These are phyloP conservation scores for Chaetodon trifascialis DNA, from an alignment of 2,113 vertebrate species.

Conservation along the genomic window DNA sequence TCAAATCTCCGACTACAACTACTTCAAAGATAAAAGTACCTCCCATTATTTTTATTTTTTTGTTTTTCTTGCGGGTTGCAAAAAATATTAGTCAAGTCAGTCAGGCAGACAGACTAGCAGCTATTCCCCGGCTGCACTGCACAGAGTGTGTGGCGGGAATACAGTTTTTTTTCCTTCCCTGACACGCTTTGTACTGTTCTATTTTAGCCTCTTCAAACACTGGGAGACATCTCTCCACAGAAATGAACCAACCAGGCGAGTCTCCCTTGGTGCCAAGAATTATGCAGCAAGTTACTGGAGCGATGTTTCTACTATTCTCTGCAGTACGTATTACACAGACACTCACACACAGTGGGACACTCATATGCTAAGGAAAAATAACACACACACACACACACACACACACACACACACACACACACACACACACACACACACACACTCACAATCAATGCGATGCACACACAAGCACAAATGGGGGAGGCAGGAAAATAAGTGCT, in stretches of 20 bases:
- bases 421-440: constrained; percentile 21
- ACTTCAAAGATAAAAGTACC: constrained; percentile 38
- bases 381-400: constrained; percentile 21
- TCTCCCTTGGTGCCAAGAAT: constrained; percentile 58
- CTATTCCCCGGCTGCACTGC: constrained; percentile 49
- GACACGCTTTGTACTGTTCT: constrained; percentile 69
- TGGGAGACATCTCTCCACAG: constrained; percentile 57
- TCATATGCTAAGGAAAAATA: constrained; percentile 22
- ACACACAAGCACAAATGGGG: constrained; percentile 16
- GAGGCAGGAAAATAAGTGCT: constrained; percentile 12
- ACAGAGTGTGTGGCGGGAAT: constrained; percentile 37
- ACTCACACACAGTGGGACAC: constrained; percentile 31
- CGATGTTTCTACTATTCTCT: constrained; percentile 60
- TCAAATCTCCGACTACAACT: constrained; percentile 29
- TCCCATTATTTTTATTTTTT: constrained; percentile 22
- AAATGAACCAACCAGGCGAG: constrained; percentile 61
- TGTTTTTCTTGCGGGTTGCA: constrained; percentile 22
- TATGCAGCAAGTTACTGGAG: constrained; percentile 69
- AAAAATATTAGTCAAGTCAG: constrained; percentile 48
- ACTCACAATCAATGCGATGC: constrained; percentile 3
- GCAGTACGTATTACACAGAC: constrained; percentile 33
- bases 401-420: constrained; percentile 1
- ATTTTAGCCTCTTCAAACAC: constrained; percentile 73
- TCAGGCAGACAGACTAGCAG: constrained; percentile 43
- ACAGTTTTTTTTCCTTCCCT: constrained; percentile 26